Evolutionary conservation across 2,797 vertebrate genomes (phyloP).

Genomic region (Presbytis comata): DNA sequence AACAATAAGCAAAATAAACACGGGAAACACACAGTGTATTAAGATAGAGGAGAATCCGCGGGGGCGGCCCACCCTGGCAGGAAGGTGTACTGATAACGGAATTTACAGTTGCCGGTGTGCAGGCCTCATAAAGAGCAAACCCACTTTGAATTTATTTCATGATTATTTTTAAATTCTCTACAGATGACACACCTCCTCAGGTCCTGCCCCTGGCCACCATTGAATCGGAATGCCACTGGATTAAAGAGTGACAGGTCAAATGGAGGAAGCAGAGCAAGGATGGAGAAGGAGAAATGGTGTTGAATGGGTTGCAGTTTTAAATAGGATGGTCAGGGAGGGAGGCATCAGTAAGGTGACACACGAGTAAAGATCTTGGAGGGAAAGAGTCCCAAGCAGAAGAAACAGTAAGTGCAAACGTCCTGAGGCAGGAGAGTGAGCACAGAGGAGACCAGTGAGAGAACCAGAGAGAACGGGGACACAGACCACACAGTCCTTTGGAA

Average conservation of each 20-base stretch:
- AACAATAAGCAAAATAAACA: neutral
- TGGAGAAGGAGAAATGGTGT: neutral
- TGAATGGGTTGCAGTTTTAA: neutral
- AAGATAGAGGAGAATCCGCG: neutral
- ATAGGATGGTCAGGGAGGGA: neutral
- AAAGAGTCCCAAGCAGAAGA: neutral
- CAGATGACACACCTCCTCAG: neutral
- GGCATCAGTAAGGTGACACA: neutral
- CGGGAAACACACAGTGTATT: neutral
- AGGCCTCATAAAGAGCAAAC: neutral
- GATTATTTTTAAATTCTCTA: neutral
- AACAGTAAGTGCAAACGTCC: neutral
- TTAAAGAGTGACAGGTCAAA: neutral
- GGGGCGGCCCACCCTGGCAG: no score
- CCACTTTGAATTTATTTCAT: neutral
- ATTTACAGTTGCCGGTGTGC: neutral
- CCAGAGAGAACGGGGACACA: neutral
- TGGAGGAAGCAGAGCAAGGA: neutral
- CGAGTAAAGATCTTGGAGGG: neutral
- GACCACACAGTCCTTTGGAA: neutral
- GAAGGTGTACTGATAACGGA: neutral
- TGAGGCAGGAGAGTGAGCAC: neutral
- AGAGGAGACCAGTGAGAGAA: neutral
- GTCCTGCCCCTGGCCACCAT: neutral
- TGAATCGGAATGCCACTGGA: neutral